Conservation (phyloP, 2,113 vertebrate species). For the Steatornis caripensis region DNA sequence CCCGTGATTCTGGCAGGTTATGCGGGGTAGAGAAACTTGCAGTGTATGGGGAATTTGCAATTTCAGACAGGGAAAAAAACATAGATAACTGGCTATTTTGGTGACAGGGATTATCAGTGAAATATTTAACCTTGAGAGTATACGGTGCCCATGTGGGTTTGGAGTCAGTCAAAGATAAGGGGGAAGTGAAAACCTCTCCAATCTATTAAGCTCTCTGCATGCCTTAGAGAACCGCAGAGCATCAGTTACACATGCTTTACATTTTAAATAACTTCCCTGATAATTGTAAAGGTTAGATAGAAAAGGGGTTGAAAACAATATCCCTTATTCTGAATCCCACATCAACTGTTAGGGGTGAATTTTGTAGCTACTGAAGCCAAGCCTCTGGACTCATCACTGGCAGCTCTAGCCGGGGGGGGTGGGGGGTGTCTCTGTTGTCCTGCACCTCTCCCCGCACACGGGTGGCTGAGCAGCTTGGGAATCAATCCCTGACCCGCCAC, state of each 20-base stretch:
- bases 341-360: background rate
- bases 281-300: background rate
- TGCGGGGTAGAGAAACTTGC: background rate
- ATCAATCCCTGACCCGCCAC: background rate
- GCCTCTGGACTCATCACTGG: background rate
- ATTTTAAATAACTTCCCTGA: background rate
- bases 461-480: background rate
- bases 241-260: background rate
- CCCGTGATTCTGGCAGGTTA: constrained; percentile 29
- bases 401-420: background rate
- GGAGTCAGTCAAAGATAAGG: background rate
- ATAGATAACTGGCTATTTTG: background rate
- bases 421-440: background rate
- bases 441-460: background rate
- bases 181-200: background rate
- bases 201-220: background rate
- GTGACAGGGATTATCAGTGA: background rate
- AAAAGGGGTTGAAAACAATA: background rate
- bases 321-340: background rate
- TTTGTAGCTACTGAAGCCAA: background rate
- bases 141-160: background rate
- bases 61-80: background rate
- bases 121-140: constrained; percentile 37
- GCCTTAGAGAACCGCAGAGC: background rate
- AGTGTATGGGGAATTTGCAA: background rate